phyloP scores from a whole-genome alignment of 30 jellyfish, hydroid and myxozoan species.

The Clytia hemisphaerica region DNA sequence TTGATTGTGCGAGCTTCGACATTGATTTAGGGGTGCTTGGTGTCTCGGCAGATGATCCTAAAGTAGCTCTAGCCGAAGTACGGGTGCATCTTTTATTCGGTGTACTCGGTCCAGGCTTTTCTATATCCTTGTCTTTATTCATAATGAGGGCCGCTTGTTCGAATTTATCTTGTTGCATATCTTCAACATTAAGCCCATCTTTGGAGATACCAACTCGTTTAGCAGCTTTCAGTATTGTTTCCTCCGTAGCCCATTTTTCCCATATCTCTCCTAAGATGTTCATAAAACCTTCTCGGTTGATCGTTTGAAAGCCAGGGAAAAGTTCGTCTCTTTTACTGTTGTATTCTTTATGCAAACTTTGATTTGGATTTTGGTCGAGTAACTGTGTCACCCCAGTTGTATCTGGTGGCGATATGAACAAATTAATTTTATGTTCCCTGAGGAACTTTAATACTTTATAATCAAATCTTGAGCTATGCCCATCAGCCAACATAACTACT shows the following conservation, averaged over 20 bases:
- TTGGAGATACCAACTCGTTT: slow-evolving; percentile 16
- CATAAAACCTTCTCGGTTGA: slow-evolving; percentile 27
- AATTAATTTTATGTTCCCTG: not conserved
- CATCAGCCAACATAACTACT: slow-evolving; percentile 10
- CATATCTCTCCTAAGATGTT: slow-evolving; percentile 12
- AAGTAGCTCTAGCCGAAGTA: not conserved
- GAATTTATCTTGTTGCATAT: slow-evolving; percentile 29
- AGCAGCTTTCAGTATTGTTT: slow-evolving; percentile 3
- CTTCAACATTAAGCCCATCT: slow-evolving; percentile 15
- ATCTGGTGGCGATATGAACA: slow-evolving; percentile 28
- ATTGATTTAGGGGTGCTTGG: slow-evolving; percentile 16
- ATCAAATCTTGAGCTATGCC: slow-evolving; percentile 9
- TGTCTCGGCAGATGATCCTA: too few relatives aligned
- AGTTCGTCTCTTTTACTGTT: slow-evolving; percentile 14
- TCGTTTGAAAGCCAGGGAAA: slow-evolving; percentile 18
- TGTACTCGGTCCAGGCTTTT: slow-evolving; percentile 3
- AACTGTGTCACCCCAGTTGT: slow-evolving; percentile 26
- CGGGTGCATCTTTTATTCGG: slow-evolving; percentile 13
- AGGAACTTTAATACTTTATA: slow-evolving; percentile 8
- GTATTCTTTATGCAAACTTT: not conserved
- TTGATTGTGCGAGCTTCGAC: not conserved
- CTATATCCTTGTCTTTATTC: too few relatives aligned
- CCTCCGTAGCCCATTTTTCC: slow-evolving; percentile 17
- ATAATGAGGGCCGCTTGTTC: slow-evolving; percentile 14
- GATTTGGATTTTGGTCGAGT: slow-evolving; percentile 13